These are phyloP conservation scores for Trichonephila clavata DNA, from an alignment of 1,140 invertebrate genomes.

Conservation along the genomic window DNA sequence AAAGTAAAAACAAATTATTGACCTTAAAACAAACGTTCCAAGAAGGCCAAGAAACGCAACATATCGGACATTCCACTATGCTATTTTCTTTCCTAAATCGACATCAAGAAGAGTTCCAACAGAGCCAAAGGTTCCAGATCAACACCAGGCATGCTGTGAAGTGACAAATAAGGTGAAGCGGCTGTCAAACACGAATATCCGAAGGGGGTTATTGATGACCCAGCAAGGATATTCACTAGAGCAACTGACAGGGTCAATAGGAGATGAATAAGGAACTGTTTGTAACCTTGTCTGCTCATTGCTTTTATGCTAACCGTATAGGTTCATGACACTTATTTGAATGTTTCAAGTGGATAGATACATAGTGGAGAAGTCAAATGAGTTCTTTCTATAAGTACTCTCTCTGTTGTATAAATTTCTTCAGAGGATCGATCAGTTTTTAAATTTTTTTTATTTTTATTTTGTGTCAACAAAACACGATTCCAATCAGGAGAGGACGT, in stretches of 20 bases:
- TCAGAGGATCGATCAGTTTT: not conserved
- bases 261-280: conserved; percentile 17
- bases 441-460: not conserved
- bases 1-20: too few species aligned
- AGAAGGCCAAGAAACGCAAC: not conserved
- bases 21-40: too few species aligned
- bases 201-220: conserved; percentile 58
- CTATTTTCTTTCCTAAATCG: not conserved
- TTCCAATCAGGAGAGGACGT: conserved; percentile 1
- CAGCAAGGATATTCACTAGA: not conserved
- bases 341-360: not conserved
- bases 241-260: conserved; percentile 26
- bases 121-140: conserved; percentile 41
- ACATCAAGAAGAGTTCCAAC: conserved; percentile 6
- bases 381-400: not conserved
- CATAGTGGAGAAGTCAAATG: not conserved
- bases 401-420: not conserved
- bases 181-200: conserved; percentile 36
- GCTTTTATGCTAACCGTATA: not conserved
- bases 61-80: not conserved
- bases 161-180: conserved; percentile 66
- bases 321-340: not conserved
- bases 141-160: conserved; percentile 49
- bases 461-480: not conserved
- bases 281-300: not conserved